Evolutionary conservation across 1,140 invertebrate species (phyloP), one percentile per base, ranked within the genome.

Genomic region (Penaeus japonicus): DNA sequence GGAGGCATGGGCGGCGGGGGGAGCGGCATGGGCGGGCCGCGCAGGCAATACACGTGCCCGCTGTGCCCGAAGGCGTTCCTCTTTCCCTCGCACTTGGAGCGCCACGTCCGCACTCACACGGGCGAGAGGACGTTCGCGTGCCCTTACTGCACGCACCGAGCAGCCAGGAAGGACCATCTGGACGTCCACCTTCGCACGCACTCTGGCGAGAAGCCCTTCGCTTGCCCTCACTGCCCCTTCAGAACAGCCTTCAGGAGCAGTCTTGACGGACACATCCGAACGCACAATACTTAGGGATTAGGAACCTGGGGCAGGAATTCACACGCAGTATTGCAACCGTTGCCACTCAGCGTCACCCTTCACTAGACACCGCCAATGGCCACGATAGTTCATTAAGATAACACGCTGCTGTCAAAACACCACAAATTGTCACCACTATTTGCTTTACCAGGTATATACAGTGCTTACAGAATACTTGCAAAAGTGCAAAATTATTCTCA

Each of bases 101-200:
- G 92, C 27, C 92, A 93, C 78, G 91, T 92, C 57, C 90, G 91
- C 20, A 89, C 87, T 10, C 89, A 90, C 83, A 90, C 89, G 20
- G 87, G 87, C 0, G 87, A 89, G 65, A 54, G 83, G 17, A 89
- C 83, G 18, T 89, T 89, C 35, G 87, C 87, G 27, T 89, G 87
- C 47, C 87, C 87, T 17, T 85, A 89, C 75, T 89, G 87, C 59
- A 82, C 87, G 2, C 87, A 89, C 75, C 70, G 82, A 20, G 96
- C 96, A 92, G 93, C 95, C 1, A 93, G 95, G n/a, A 85, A 90
- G 53, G 84, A 86, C 54, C 87, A 90, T 54, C 89, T 90, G 15
- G 85, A 87, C 27, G 89, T 87, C 7, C 89, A 90, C 65, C 80
- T 87, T n/a, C 59, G 85, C 4, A 90, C 89, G 22, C 89, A 90